A percentile compares a stretch with the other conserved stretches of the same genome.
These are phyloP conservation scores for Rhodophaea formosa DNA, from an alignment of 2,888 invertebrate genomes.

Conservation along the genomic window DNA sequence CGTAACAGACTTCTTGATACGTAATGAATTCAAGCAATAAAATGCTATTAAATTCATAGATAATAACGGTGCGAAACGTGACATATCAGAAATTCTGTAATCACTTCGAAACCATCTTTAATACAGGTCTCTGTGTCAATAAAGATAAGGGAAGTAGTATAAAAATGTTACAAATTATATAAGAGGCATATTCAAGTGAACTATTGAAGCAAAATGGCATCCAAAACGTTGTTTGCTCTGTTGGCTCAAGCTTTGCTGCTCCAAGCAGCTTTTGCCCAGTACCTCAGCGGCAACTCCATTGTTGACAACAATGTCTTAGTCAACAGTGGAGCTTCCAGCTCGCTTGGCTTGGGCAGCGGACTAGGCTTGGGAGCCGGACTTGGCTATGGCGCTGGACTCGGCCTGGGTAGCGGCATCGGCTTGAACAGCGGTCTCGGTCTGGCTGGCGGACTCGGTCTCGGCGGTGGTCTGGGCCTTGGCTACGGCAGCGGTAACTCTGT, in stretches of 20 bases:
- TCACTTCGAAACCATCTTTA: neutral
- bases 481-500: neutral
- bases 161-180: neutral
- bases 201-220: slow-evolving; percentile 15
- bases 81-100: neutral
- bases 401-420: neutral
- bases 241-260: slow-evolving; percentile 16
- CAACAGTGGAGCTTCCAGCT: slow-evolving; percentile 4
- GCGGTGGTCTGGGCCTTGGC: neutral
- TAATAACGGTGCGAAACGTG: too few species aligned
- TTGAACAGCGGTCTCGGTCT: slow-evolving; percentile 14
- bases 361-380: neutral
- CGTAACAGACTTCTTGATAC: too few species aligned
- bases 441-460: slow-evolving; percentile 20
- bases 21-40: too few species aligned
- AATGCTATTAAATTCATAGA: too few species aligned
- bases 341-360: neutral
- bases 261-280: slow-evolving; percentile 32
- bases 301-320: slow-evolving; percentile 17
- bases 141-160: neutral
- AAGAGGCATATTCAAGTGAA: neutral
- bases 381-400: neutral
- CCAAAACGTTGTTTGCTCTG: slow-evolving; percentile 16
- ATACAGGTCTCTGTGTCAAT: neutral
- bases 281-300: slow-evolving; percentile 26